Base-by-base conservation (phyloP, 30 jellyfish, hydroid and myxozoan species). In the Phacellophora camtschatica region DNA sequence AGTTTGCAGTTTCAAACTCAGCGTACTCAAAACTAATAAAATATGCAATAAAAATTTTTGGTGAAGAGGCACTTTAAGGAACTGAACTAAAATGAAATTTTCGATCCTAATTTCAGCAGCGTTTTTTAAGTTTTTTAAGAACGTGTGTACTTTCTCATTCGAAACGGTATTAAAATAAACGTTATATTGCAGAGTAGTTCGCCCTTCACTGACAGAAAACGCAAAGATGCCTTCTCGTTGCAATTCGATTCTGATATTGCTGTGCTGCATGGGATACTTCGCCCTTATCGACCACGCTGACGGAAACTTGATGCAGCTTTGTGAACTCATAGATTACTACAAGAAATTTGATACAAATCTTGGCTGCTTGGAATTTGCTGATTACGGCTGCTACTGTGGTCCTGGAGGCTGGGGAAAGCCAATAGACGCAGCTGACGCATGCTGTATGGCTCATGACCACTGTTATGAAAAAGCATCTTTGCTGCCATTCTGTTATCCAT, bases 351-450 rank as follows among this genome's bases (percentile, higher is more conserved):
- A 75, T 12, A 64, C 80, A 74, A 70, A 83, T 54, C 43, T 88
- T 18, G 88, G 93, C 16, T 93, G 99, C 43, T 59, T 93, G 42
- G 83, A 68, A 28, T 93, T 87, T 70, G 96, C 89, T 29, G 95
- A 86, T 18, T 93, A 93, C 42, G 99, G 99, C 22, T 93, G 99
- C 76, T 93, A 74, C 88, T 93, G 99, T 57, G 99, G 99, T 8
- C 96, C 95, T 4, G 99, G 99, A 28, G 99, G 99, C 0, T 42
- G 90, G 82, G 99, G 99, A 27, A 63, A 31, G 24, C 97, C 99
- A 11, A 96, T 82, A 29, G 99, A 93, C 77, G 90, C 55, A 0
- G 71, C 84, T 22, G 98, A 90, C 57, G 61, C 77, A 30, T 92
- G 98, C 81, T 92, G 98, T 68, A 69, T 68, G 88, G 65, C 19